Evolutionary conservation across 2,113 vertebrate genomes (phyloP), one percentile per base, ranked within the genome.

Genomic region (Osmerus mordax): DNA sequence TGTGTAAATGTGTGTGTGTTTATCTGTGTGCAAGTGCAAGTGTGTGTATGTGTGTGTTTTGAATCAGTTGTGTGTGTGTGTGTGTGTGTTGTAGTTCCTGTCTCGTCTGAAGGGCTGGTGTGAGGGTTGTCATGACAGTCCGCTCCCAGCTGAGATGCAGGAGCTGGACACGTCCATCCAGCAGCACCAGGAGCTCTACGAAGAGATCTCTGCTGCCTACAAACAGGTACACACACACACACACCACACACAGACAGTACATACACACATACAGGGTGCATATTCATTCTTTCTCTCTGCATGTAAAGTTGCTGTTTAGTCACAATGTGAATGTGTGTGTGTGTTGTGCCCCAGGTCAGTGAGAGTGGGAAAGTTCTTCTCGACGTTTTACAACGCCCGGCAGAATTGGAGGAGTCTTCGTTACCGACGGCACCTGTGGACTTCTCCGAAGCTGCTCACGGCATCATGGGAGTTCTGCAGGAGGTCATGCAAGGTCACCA

Each of bases 181-280:
- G 79, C 96, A 95, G 75, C 97, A 99, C 83, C 96, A 98, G 82
- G 93, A 94, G 36, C 90, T 99, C 51, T 98, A 96, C 0, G 97
- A 99, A 77, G 95, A 98, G 87, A 95, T 99, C 63, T 95, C 95
- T 21, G 94, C 97, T 51, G 94, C 94, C 73, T 98, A 98, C 89
- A 95, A 95, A 0, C 96, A 99, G 96, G 97, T 99, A 88, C 52
- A 62, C 25, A 81, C 91, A 62, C 25, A 81, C 91, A 71, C 60
- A n/a, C 11, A 1, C 16, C 12, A 32, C 28, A 36, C 28, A 63
- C 2, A 12, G 6, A 64, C 56, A 59, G n/a, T 62, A 62, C 60
- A 62, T 15, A 62, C 18, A 25, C 60, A 55, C 3, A 55, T 18
- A 55, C 9, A 15, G 13, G 18, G 54, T 1, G 15, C 25, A 29